Percentiles rank a stretch among this genome's conserved stretches.
These are phyloP conservation scores for Leistus spinibarbis DNA, from an alignment of 2,888 invertebrate genomes.

Conservation along the genomic window DNA sequence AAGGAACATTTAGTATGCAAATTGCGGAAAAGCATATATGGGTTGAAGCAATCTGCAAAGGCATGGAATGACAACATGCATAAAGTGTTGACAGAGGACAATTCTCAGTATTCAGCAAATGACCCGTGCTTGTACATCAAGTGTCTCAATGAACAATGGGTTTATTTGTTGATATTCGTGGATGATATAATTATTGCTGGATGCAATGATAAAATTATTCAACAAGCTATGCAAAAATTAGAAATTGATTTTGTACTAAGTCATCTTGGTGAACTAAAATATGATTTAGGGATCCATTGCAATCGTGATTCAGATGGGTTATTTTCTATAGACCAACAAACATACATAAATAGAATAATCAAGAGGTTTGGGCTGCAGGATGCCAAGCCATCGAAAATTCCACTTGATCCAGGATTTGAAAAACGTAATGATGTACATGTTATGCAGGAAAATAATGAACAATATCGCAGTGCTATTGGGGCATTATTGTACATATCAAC, in stretches of 20 bases:
- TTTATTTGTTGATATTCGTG: conserved; percentile 33
- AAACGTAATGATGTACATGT: conserved; percentile 29
- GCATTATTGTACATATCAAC: conserved; percentile 43
- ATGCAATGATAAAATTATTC: conserved; percentile 24
- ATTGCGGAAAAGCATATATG: no score
- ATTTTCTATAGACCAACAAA: no score
- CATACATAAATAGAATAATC: no score
- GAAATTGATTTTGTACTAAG: conserved; percentile 11
- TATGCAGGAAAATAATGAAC: conserved; percentile 12
- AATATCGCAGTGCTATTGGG: conserved; percentile 40
- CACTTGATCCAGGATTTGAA: no score
- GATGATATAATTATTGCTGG: no score
- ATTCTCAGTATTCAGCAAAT: conserved; percentile 35
- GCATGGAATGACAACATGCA: conserved; percentile 40
- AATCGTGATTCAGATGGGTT: no score
- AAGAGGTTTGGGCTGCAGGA: no score
- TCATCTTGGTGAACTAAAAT: no score
- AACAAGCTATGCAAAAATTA: no score
- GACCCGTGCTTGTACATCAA: conserved; percentile 41
- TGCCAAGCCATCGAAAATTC: no score
- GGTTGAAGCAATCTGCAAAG: conserved; percentile 32
- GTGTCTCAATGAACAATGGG: background rate
- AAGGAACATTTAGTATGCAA: no score
- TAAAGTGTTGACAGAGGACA: conserved; percentile 40
- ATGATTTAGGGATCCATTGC: no score